Evolutionary conservation across 23 tunicate species (phyloP).

Genomic region (Halocynthia aurantium): DNA sequence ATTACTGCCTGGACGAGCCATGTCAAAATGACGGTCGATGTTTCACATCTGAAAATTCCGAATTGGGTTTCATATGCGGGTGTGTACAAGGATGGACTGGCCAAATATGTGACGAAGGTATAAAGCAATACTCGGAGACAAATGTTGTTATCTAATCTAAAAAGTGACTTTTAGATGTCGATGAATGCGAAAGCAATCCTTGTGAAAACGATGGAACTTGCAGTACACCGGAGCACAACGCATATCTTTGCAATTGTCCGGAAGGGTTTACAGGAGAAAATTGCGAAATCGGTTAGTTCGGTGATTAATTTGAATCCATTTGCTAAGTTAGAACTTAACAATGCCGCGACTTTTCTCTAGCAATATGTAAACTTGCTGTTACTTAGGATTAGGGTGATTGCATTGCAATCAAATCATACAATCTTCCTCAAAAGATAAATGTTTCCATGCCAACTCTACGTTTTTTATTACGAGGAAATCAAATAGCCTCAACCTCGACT

Average conservation of each 20-base stretch:
- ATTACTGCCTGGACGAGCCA: constrained; percentile 70
- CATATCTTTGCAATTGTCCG: constrained; percentile 51
- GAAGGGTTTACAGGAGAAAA: constrained; percentile 61
- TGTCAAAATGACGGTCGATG: constrained; percentile 68
- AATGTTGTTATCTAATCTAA: not conserved
- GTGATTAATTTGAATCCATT: no score
- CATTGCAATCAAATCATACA: no score
- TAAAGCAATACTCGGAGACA: no score
- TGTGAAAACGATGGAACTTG: constrained; percentile 55
- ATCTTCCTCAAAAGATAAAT: no score
- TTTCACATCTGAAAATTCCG: constrained; percentile 27
- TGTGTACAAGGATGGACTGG: constrained; percentile 81
- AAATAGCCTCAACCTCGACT: no score
- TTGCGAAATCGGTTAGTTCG: constrained; percentile 48
- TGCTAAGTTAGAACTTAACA: no score
- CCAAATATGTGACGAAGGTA: constrained; percentile 53
- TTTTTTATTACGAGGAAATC: no score
- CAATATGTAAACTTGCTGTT: no score
- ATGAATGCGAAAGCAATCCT: not conserved
- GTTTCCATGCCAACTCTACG: no score
- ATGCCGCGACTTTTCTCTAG: no score
- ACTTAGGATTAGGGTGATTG: no score
- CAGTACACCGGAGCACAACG: constrained; percentile 42
- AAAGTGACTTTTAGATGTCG: not conserved
- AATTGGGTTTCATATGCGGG: constrained; percentile 58